Evolutionary conservation across 1,140 invertebrate genomes (phyloP), one percentile per base, ranked within the genome.

Genomic region (Trichonephila clavata): DNA sequence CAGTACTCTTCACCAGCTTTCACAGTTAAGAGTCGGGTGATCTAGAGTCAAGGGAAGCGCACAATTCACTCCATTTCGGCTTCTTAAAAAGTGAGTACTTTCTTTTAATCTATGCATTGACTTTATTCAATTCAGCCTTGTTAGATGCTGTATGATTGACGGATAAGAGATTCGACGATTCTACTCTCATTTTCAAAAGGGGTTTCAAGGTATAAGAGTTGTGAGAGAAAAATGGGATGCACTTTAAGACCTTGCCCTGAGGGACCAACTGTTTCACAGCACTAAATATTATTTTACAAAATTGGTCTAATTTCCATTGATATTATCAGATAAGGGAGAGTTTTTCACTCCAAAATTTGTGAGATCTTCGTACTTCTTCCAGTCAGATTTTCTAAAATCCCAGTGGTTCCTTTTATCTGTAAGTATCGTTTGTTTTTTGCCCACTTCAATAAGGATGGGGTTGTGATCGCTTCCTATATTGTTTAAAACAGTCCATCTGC

Each of bases 341-440:
- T 5, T 57, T 5, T 39, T 39, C 13, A 83, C 81, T 83, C 32
- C 20, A 57, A 32, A 57, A 83, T 83, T 83, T 83, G 81, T 83
- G 5, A 83, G 20, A 57, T 83, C 81, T 6, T 57, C 18, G 81
- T 57, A 83, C 81, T 83, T 83, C 81, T 83, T 57, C 81, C 81
- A 83, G 81, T 83, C 43, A 32, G 81, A 27, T 57, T 57, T 83
- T 32, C 81, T 83, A 32, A 83, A 83, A 83, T 83, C 43, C 81
- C 43, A 57, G 43, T 83, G 13, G 6, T 83, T 50, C 81, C 43
- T 83, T 83, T 7, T 5, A n/a, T 83, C 43, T 32, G 2, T 83
- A 13, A 39, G 3, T 27, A 83, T 32, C 43, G 39, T 83, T 83
- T 57, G 81, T 43, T 83, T 83, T 20, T 43, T 83, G 18, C 43